Evolutionary conservation across 2,113 vertebrate genomes (phyloP), one percentile per base, ranked within the genome.

Genomic region (Platichthys flesus): DNA sequence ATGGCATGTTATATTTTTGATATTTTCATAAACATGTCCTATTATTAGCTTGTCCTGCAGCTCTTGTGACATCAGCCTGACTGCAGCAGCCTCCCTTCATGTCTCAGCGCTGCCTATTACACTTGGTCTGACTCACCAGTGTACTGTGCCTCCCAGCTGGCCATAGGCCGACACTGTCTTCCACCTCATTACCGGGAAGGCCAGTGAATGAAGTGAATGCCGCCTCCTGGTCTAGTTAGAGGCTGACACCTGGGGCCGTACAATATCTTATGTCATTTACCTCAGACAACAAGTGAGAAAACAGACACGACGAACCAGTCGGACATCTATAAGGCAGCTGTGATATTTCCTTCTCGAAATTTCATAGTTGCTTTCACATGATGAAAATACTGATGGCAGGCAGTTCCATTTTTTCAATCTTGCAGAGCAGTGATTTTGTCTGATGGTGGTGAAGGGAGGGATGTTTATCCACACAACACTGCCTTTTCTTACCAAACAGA

Each of bases 41-140:
- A 93, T 93, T 92, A 91, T 91, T 93, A 94, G 90, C 81, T 61
- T 83, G 76, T 90, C 88, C 90, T 87, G 63, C 57, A 91, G 88
- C 78, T 47, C 78, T 80, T 69, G 84, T 91, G 88, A 93, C 88
- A 92, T 93, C 89, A 89, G 85, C 78, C 81, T 90, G 91, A 92
- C 85, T 89, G 89, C 79, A 88, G 84, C 86, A 78, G 83, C 87
- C 80, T 89, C 81, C 79, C 86, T 81, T 84, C 82, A 89, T 90
- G 71, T 90, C 88, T 86, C 85, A 82, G 88, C 85, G 84, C 83
- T 90, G 82, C 79, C 76, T 81, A 80, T 90, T 88, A 89, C 84
- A 88, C 83, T 89, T 81, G 55, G 78, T 89, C 86, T 93, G 92
- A 94, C 85, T 94, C 93, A 94, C 80, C 86, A 81, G 72, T 81